Evolutionary conservation across 2,113 vertebrate species (phyloP).

Genomic region (Oreochromis spilurus): DNA sequence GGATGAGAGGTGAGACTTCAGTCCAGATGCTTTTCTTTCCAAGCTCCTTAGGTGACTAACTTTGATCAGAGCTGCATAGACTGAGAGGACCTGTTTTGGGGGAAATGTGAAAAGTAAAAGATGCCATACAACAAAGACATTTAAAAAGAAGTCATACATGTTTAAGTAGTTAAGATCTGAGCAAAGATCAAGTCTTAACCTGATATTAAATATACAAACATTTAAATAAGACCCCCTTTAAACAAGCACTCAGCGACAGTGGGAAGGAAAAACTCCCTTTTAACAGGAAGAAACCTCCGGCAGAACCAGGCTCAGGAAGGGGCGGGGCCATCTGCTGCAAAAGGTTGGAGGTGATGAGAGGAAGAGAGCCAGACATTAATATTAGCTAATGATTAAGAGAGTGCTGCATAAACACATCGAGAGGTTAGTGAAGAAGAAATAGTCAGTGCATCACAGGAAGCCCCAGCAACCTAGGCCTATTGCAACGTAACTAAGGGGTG

Average conservation of each 20-base stretch:
- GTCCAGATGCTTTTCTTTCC: background rate
- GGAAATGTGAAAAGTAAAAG: background rate
- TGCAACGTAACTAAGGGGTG: background rate
- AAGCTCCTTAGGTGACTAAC: background rate
- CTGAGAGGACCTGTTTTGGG: background rate
- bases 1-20: background rate
- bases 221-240: background rate
- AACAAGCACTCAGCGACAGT: background rate
- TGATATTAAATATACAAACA: background rate
- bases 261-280: background rate
- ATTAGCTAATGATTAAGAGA: background rate
- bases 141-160: background rate
- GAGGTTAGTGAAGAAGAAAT: background rate
- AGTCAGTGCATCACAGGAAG: background rate
- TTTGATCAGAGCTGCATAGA: background rate
- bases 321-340: background rate
- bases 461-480: background rate
- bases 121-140: background rate
- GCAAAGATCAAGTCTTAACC: background rate
- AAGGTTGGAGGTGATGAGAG: background rate
- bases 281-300: background rate
- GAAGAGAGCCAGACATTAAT: background rate
- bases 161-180: background rate
- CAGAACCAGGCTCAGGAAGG: background rate
- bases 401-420: background rate